phyloP scores from a whole-genome alignment of 2,113 vertebrate genomes.

The Mormyrus lacerda region DNA sequence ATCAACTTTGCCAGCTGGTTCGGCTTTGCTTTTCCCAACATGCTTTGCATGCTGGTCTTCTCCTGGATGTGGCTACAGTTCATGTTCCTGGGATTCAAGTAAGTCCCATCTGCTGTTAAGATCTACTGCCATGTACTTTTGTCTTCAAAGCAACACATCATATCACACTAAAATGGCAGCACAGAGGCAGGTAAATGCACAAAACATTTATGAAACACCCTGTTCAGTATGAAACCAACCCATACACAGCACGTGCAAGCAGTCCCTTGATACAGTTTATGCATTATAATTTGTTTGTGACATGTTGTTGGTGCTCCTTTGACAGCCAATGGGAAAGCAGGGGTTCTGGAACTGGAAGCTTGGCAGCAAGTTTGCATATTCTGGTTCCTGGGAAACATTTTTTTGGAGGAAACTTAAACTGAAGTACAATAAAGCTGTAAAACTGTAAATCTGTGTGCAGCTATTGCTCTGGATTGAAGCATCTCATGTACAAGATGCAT shows the following conservation, averaged over 20 bases:
- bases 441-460: neutral
- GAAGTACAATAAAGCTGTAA: neutral
- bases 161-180: neutral
- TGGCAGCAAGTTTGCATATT: neutral
- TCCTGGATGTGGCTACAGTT: conserved; percentile 76
- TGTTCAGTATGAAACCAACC: neutral
- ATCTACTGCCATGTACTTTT: neutral
- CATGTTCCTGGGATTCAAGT: conserved; percentile 74
- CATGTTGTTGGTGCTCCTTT: conserved; percentile 23
- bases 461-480: neutral
- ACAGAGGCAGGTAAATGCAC: neutral
- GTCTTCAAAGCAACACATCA: neutral
- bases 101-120: conserved; percentile 47
- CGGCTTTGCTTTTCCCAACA: conserved; percentile 66
- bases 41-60: conserved; percentile 56
- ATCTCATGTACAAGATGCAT: neutral
- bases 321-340: neutral
- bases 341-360: neutral
- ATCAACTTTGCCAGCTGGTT: conserved; percentile 78
- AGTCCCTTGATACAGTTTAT: neutral
- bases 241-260: neutral
- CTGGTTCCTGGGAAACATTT: neutral
- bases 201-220: neutral
- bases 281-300: neutral
- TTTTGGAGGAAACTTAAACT: neutral